Evolutionary conservation across 2,888 invertebrate genomes (phyloP).

Genomic region (Cantharis rustica): DNA sequence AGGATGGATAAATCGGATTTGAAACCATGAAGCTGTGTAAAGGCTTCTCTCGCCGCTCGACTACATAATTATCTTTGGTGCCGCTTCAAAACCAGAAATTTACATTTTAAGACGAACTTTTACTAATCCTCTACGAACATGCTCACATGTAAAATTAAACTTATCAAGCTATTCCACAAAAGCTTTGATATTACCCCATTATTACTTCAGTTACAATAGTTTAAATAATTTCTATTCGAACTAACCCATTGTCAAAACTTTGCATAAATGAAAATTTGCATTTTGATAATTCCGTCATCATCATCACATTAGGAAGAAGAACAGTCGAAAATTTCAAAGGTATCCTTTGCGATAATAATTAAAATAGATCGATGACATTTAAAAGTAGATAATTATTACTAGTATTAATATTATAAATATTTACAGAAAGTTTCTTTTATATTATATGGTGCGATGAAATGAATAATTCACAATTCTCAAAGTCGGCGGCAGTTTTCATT

Average conservation of each 20-base stretch:
- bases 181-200: not conserved
- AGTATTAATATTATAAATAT: not conserved
- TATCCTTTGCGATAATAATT: not conserved
- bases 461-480: slow-evolving; percentile 46
- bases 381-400: not conserved
- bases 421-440: slow-evolving; percentile 15
- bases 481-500: slow-evolving; percentile 36
- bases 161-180: slow-evolving; percentile 4
- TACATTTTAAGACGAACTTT: slow-evolving; percentile 52
- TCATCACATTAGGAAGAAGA: not conserved
- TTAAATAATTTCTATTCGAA: slow-evolving; percentile 4
- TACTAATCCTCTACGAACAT: slow-evolving; percentile 42
- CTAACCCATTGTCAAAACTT: not conserved
- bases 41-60: slow-evolving; percentile 49
- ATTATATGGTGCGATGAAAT: slow-evolving; percentile 35
- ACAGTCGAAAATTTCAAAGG: not conserved
- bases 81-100: slow-evolving; percentile 49
- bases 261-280: not conserved
- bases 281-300: not conserved
- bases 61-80: slow-evolving; percentile 53
- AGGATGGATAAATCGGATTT: slow-evolving; percentile 55
- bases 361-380: not conserved
- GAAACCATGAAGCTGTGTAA: slow-evolving; percentile 55
- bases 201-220: not conserved
- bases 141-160: slow-evolving; percentile 27